A percentile compares a stretch with the other conserved stretches of the same genome.
Evolutionary conservation across 53 echinoderm and acorn worm species (phyloP).

Genomic region (Paracentrotus lividus): DNA sequence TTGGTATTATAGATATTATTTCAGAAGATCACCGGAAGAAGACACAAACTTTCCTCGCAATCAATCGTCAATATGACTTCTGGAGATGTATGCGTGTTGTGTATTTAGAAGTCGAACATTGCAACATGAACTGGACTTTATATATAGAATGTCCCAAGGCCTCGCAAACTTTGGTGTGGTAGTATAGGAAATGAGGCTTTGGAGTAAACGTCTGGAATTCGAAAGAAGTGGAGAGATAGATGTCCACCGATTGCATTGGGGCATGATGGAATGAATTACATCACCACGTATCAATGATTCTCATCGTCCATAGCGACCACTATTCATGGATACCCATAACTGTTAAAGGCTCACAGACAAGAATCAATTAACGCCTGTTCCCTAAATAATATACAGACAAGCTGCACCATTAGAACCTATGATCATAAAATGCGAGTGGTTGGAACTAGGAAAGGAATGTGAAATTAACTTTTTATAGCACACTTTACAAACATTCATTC

Average conservation of each 20-base stretch:
- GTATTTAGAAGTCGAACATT: not conserved
- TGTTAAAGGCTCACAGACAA: not conserved
- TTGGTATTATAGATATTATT: too few relatives aligned
- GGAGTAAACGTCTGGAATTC: not conserved
- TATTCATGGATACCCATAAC: not conserved
- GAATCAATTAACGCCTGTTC: not conserved
- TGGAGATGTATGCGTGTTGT: not conserved
- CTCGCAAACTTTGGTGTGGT: not conserved
- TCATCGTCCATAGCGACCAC: not conserved
- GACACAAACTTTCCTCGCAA: not conserved
- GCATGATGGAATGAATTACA: conserved; percentile 37
- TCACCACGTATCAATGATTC: not conserved
- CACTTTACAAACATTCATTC: too few relatives aligned
- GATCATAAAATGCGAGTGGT: too few relatives aligned
- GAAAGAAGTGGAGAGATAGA: not conserved
- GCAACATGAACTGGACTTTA: not conserved
- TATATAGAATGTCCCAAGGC: not conserved
- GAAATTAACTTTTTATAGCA: too few relatives aligned
- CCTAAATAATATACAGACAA: too few relatives aligned
- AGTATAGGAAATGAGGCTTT: not conserved
- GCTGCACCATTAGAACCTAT: too few relatives aligned
- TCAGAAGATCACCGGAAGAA: not conserved
- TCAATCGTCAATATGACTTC: not conserved
- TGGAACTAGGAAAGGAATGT: too few relatives aligned
- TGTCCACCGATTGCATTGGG: not conserved